Conservation (phyloP, 1,140 invertebrate species). For the Lucilia cuprina region DNA sequence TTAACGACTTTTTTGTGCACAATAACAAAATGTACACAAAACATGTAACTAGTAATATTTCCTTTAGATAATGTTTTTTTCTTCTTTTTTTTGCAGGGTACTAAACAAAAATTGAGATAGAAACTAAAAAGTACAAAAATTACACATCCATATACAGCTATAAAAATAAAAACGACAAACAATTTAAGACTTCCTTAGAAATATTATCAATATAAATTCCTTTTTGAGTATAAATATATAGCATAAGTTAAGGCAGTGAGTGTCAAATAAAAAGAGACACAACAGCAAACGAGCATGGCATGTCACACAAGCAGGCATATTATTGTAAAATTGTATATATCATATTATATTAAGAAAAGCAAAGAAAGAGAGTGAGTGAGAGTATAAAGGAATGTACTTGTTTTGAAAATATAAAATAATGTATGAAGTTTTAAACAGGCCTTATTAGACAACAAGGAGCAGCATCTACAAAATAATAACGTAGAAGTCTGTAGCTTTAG, state of each 20-base stretch:
- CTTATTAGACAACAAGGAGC: not conserved
- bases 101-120: not conserved
- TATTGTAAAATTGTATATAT: not conserved
- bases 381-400: not conserved
- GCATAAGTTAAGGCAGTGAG: not conserved
- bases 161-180: conserved; percentile 3
- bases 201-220: conserved; percentile 16
- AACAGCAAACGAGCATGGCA: not conserved
- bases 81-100: not conserved
- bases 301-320: not conserved
- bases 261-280: not conserved
- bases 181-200: conserved; percentile 7
- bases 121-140: not conserved
- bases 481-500: not conserved
- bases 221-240: not conserved
- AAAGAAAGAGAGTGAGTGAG: not conserved
- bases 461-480: not conserved
- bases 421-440: not conserved
- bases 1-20: conserved; percentile 11
- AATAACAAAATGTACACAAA: not conserved
- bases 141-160: no score
- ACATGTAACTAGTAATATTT: not conserved
- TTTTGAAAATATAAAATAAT: not conserved
- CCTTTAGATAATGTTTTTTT: not conserved
- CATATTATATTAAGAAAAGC: not conserved